Conservation (phyloP, 2,113 vertebrate species). For the Nycticryphes semicollaris region DNA sequence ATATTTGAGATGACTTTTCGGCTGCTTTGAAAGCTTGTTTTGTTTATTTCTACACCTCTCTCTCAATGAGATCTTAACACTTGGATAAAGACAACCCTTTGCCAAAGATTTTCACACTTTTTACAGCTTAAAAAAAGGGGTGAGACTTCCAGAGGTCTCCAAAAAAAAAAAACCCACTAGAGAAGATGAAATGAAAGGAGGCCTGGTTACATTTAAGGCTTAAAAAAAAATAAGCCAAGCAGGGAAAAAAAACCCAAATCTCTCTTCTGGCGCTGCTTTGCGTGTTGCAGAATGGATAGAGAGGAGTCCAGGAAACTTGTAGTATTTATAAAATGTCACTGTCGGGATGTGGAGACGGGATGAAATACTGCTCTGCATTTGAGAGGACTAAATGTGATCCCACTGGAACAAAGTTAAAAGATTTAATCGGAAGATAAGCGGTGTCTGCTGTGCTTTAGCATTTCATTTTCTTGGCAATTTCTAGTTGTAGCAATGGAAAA, state of each 20-base stretch:
- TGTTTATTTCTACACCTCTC: neutral
- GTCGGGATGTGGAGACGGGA: neutral
- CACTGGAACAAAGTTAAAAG: neutral
- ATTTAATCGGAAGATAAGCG: constrained; percentile 12
- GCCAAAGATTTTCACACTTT: neutral
- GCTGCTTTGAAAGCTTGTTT: neutral
- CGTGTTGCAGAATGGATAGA: neutral
- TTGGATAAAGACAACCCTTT: neutral
- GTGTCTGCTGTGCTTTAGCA: neutral
- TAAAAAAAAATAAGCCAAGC: neutral
- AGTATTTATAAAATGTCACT: neutral
- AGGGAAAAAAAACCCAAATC: neutral
- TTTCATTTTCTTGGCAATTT: constrained; percentile 34
- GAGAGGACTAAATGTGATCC: neutral
- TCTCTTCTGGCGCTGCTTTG: neutral
- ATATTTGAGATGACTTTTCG: neutral
- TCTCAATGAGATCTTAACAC: neutral
- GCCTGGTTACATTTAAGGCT: neutral
- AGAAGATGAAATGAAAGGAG: neutral
- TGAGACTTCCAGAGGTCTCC: neutral
- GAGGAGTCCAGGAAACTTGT: neutral
- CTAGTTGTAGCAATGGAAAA: constrained; percentile 23
- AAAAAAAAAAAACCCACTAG: neutral
- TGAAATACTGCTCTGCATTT: constrained; percentile 15
- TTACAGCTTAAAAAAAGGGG: neutral